Evolutionary conservation across 2,797 vertebrate genomes (phyloP), one percentile per base, ranked within the genome.

Genomic region (Spinus pinus): DNA sequence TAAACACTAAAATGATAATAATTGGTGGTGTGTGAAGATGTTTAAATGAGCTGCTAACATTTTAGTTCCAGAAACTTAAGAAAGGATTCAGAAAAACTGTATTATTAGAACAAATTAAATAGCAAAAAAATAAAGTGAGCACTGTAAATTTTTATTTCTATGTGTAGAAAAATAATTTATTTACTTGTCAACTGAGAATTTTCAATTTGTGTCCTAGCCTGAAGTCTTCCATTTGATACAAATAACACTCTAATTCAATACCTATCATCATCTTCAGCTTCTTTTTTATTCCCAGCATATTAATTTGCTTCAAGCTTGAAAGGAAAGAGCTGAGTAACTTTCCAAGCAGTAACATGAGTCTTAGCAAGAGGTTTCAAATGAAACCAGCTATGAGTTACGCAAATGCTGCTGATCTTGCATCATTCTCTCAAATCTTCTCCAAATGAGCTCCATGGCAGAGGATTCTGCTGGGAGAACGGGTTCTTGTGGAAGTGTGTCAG

Each of bases 341-440:
- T 97, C 91, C 95, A 96, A 91, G 93, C 84, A 97, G 98, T 98
- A 98, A 99, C 98, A 86, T 97, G 98, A 99, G 98, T 98, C 97
- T 95, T 97, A 98, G 98, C 57, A 86, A 98, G 98, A 98, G 97
- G 96, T 98, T 98, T 99, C 97, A 98, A 98, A 98, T 98, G 97
- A 98, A 98, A 98, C 98, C 98, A 98, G 97, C 81, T 92, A 98
- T 98, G 98, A 98, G 98, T 98, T 98, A 98, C 98, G 98, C 98
- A 98, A 98, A 98, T 96, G 97, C 98, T 98, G 98, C 98, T 99
- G 98, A 99, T 98, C 98, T 98, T 98, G 98, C 98, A 98, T 98
- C 98, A 98, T 98, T 97, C 98, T 98, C 98, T 74, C 98, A 98
- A 99, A 99, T 98, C 98, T 98, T 99, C 98, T 98, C 98, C 98